Percentiles rank a stretch among this genome's conserved stretches.
Evolutionary conservation across 2,888 invertebrate species (phyloP).

Genomic region (Thereva nobilitata): DNA sequence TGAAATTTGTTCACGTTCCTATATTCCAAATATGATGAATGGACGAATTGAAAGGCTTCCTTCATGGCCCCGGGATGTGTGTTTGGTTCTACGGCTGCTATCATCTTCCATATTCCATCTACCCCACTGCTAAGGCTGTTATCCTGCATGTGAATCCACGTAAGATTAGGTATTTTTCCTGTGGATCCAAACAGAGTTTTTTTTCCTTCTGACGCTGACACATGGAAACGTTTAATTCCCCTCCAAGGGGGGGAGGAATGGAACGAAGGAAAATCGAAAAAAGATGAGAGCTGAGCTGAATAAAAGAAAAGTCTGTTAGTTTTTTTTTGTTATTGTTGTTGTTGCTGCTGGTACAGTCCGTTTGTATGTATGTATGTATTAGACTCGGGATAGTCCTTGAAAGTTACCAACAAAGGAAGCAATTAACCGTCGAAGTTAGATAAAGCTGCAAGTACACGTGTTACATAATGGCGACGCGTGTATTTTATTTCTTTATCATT

Average conservation of each 20-base stretch:
- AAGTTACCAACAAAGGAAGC: conserved; percentile 31
- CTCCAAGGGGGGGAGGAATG: conserved; percentile 8
- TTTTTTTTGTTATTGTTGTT: conserved; percentile 12
- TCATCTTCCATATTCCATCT: too few relatives aligned
- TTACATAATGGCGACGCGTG: conserved; percentile 20
- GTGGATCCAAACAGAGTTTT: too few relatives aligned
- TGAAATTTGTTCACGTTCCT: conserved; percentile 37
- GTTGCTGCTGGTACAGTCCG: conserved; percentile 5
- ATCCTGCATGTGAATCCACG: too few relatives aligned
- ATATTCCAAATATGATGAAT: conserved; percentile 39
- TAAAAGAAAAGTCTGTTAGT: conserved; percentile 7
- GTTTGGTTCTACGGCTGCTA: too few relatives aligned
- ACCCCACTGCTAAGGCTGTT: too few relatives aligned
- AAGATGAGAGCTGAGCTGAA: conserved; percentile 23
- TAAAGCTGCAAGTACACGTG: conserved; percentile 13
- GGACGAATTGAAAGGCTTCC: conserved; percentile 41
- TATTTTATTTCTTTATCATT: conserved; percentile 15
- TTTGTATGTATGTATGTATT: too few relatives aligned
- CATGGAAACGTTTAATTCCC: conserved; percentile 21
- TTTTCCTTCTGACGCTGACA: conserved; percentile 1
- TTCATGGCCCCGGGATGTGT: too few relatives aligned
- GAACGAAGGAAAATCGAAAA: conserved; percentile 11
- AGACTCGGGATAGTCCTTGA: conserved; percentile 24
- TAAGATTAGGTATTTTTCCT: too few relatives aligned
- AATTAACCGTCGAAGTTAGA: conserved; percentile 23